phyloP scores from a whole-genome alignment of 2,888 invertebrate genomes.

The Erebia epiphron region DNA sequence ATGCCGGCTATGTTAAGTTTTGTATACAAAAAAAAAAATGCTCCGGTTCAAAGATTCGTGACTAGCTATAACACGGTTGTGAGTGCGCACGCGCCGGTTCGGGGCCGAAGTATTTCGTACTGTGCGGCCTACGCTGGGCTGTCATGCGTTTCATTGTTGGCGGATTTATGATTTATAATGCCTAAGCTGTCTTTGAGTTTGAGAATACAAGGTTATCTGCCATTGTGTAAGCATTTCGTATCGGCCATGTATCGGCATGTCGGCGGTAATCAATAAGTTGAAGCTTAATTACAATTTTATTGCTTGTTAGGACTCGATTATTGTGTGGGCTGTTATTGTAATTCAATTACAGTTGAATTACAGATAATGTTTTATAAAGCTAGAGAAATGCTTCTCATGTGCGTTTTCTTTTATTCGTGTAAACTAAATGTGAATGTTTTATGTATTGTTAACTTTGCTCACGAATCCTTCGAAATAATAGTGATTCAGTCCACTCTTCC shows the following conservation, averaged over 20 bases:
- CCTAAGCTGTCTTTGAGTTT: conserved; percentile 54
- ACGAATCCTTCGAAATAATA: no score
- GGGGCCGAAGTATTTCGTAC: conserved; percentile 67
- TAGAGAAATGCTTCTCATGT: background rate
- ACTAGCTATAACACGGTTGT: conserved; percentile 59
- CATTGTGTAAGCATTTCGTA: conserved; percentile 51
- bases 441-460: no score
- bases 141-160: conserved; percentile 72
- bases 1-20: conserved; percentile 56
- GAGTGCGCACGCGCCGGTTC: conserved; percentile 73
- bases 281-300: conserved; percentile 20
- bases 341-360: background rate
- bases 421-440: no score
- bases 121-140: conserved; percentile 58
- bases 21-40: conserved; percentile 56
- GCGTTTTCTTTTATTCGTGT: no score
- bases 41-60: conserved; percentile 70
- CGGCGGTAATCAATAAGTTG: conserved; percentile 21
- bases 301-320: conserved; percentile 12
- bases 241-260: conserved; percentile 36
- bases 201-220: conserved; percentile 63
- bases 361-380: background rate
- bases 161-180: conserved; percentile 70
- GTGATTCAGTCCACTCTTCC: no score
- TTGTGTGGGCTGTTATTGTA: background rate